Evolutionary conservation across 2,797 vertebrate genomes (phyloP).

Genomic region (Todus mexicanus): DNA sequence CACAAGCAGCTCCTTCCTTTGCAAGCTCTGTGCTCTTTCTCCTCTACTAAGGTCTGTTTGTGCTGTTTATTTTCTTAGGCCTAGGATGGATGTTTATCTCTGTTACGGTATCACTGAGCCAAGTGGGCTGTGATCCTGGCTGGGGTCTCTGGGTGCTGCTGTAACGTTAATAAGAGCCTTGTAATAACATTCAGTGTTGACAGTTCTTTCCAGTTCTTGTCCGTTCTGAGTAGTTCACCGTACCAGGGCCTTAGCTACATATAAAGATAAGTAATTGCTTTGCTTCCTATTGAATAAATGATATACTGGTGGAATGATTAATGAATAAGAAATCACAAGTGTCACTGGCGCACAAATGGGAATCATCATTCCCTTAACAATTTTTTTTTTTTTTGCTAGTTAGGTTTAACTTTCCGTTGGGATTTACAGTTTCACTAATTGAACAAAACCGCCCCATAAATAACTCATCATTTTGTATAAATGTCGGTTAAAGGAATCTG

Average conservation of each 20-base stretch:
- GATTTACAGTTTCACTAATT: constrained; percentile 61
- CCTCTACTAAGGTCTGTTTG: not conserved
- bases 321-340: constrained; percentile 32
- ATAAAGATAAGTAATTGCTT: constrained; percentile 36
- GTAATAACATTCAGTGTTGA: not conserved
- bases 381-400: not conserved
- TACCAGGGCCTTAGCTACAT: not conserved
- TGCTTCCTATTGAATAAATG: constrained; percentile 37
- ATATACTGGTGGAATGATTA: not conserved
- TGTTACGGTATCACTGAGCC: fast-evolving
- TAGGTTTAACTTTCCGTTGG: constrained; percentile 50
- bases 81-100: not conserved
- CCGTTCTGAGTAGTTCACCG: not conserved
- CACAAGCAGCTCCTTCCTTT: not conserved
- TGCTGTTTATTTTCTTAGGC: not conserved
- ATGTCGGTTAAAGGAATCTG: constrained; percentile 63
- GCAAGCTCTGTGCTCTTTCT: not conserved
- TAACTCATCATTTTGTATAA: constrained; percentile 70
- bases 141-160: not conserved
- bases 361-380: constrained; percentile 26
- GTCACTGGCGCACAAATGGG: not conserved
- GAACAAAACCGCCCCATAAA: constrained; percentile 64
- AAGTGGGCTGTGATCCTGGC: not conserved
- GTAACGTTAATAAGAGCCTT: not conserved
- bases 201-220: not conserved